These are phyloP conservation scores for Heliocidaris erythrogramma DNA, from an alignment of 35 echinoderm and acorn worm species.

Conservation along the genomic window DNA sequence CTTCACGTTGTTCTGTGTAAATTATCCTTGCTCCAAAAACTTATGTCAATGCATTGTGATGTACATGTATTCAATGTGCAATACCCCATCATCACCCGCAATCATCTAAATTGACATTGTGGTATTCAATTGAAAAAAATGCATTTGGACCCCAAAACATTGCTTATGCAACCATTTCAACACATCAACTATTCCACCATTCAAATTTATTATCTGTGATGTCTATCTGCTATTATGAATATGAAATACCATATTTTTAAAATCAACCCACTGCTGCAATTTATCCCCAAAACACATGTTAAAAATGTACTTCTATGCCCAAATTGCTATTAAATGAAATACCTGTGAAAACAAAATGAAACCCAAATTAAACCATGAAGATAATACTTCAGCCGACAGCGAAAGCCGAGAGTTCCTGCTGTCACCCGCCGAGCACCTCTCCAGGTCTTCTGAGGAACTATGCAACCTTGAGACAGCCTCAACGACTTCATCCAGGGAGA, in stretches of 20 bases:
- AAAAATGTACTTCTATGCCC: no score
- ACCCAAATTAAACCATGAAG: slow-evolving; percentile 40
- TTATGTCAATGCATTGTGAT: neutral
- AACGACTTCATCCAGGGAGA: slow-evolving; percentile 25
- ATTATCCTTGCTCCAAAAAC: neutral
- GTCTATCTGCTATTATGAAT: neutral
- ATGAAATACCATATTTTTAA: neutral
- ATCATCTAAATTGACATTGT: neutral
- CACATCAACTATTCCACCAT: neutral
- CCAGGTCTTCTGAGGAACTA: slow-evolving; percentile 85
- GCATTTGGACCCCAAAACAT: neutral
- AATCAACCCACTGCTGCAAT: neutral
- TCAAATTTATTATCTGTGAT: neutral
- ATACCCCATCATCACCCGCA: neutral
- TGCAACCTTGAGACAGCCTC: slow-evolving; percentile 43
- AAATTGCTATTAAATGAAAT: neutral
- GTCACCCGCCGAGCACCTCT: slow-evolving; percentile 61
- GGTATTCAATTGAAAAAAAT: neutral
- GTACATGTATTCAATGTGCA: neutral
- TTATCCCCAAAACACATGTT: neutral
- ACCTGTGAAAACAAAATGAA: neutral
- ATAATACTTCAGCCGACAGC: slow-evolving; percentile 76
- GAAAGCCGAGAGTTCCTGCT: slow-evolving; percentile 83
- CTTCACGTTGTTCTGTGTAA: neutral
- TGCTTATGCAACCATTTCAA: neutral